Conservation (phyloP, 92 coral and sea anemone genomes). For the Heteractis magnifica region DNA sequence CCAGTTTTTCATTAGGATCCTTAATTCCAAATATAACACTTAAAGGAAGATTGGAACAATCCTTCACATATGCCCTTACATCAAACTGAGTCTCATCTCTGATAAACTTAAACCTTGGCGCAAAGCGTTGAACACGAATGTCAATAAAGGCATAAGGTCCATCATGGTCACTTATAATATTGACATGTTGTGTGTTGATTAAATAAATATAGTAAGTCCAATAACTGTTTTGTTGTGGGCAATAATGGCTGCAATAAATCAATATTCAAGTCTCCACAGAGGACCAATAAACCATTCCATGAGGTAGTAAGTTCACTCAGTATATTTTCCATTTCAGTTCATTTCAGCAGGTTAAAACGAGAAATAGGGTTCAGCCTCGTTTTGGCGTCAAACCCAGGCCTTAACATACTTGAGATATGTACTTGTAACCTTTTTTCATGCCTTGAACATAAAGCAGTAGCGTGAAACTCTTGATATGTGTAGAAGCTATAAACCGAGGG, state of each 20-base stretch:
- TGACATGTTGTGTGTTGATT: neutral
- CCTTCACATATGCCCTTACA: neutral
- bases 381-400: too few species aligned
- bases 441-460: too few species aligned
- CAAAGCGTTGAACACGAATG: neutral
- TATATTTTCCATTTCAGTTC: neutral
- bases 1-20: slow-evolving; percentile 33
- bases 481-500: too few species aligned
- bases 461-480: too few species aligned
- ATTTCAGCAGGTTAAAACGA: too few species aligned
- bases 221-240: neutral
- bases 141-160: neutral
- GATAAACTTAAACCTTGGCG: neutral
- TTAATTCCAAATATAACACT: slow-evolving; percentile 23
- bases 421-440: too few species aligned
- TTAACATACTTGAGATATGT: too few species aligned
- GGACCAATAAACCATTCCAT: neutral
- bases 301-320: neutral
- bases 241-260: slow-evolving; percentile 5
- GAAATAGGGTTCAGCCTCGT: too few species aligned
- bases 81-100: neutral
- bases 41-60: neutral
- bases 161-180: neutral
- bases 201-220: neutral
- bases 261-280: slow-evolving; percentile 28